Conservation (phyloP, 2,888 invertebrate genomes). For the Rotaria macrura region DNA sequence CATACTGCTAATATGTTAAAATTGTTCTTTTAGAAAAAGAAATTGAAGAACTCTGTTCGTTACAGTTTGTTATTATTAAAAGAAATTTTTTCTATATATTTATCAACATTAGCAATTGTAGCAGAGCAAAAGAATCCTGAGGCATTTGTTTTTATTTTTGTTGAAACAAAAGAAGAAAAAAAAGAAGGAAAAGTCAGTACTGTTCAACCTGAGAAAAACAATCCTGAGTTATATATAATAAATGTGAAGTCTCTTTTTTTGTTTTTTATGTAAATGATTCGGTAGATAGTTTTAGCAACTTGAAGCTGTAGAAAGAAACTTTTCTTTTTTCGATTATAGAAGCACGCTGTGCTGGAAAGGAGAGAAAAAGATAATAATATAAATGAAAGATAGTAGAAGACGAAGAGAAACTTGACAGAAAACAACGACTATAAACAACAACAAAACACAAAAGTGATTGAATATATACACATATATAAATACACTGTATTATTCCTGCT, state of each 20-base stretch:
- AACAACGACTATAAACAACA: not conserved
- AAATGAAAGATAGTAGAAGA: not conserved
- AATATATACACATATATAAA: not conserved
- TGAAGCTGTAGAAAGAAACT: not conserved
- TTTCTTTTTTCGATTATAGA: not conserved
- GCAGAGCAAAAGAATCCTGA: not conserved
- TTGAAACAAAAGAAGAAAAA: not conserved
- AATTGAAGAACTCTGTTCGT: not conserved
- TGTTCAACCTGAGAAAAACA: not conserved
- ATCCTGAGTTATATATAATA: not conserved
- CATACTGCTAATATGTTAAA: not conserved
- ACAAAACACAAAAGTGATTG: not conserved
- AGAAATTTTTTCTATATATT: not conserved
- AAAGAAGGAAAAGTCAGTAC: not conserved
- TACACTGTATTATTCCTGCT: not conserved
- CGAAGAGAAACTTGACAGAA: not conserved
- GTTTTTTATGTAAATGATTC: not conserved
- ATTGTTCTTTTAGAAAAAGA: no score
- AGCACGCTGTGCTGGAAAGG: not conserved
- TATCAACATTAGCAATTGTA: not conserved
- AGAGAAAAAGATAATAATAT: not conserved
- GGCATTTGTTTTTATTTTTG: not conserved
- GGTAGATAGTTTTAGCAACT: not conserved
- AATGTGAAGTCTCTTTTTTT: not conserved
- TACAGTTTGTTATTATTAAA: not conserved